Percentiles rank a stretch among this genome's conserved stretches.
Conservation (phyloP, 2,113 vertebrate genomes). For the Colinus virginianus region DNA sequence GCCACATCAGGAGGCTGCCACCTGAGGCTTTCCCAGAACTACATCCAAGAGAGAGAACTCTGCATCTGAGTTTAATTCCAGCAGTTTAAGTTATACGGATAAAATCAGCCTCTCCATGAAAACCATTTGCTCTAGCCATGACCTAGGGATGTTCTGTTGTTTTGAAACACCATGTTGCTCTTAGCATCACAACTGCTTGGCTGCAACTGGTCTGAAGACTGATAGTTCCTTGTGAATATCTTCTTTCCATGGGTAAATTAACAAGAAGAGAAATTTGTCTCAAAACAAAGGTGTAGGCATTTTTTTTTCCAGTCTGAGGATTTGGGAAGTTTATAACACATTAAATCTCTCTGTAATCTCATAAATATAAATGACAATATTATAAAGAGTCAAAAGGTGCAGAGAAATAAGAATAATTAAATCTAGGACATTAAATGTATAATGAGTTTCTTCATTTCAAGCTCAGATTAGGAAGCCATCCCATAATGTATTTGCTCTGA, state of each 20-base stretch:
- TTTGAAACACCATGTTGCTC: background rate
- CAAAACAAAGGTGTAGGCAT: background rate
- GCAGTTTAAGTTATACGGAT: background rate
- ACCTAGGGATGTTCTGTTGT: background rate
- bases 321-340: constrained; percentile 9
- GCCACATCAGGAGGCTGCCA: background rate
- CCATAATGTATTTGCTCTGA: background rate
- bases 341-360: constrained; percentile 55
- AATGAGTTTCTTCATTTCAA: background rate
- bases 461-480: background rate
- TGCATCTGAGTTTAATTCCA: background rate
- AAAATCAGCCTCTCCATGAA: background rate
- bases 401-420: constrained; percentile 23
- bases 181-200: background rate
- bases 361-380: constrained; percentile 66
- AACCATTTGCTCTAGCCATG: accelerated
- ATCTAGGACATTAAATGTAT: background rate
- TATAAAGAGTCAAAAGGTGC: constrained; percentile 19
- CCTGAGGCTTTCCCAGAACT: background rate
- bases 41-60: background rate
- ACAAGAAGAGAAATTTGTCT: background rate
- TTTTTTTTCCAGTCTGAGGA: background rate
- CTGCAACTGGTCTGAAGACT: background rate
- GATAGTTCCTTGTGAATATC: background rate
- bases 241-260: background rate